A percentile compares a stretch with the other conserved stretches of the same genome.
phyloP scores from a whole-genome alignment of 2,888 invertebrate genomes.

The Amphipyra berbera region DNA sequence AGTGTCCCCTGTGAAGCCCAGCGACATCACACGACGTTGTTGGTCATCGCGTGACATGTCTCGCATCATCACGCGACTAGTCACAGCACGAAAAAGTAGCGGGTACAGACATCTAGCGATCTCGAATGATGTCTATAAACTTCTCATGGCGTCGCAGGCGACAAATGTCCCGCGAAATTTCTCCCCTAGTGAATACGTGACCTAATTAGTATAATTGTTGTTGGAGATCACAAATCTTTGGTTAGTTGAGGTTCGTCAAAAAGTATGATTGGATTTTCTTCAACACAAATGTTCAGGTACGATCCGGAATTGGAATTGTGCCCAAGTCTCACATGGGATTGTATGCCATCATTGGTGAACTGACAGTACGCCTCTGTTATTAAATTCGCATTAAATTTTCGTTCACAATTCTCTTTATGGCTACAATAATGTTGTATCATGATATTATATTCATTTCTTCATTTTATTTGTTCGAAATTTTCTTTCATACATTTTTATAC shows the following conservation, averaged over 20 bases:
- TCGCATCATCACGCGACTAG: too few relatives aligned
- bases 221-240: slow-evolving; percentile 32
- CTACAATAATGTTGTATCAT: neutral
- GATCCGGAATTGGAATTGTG: slow-evolving; percentile 39
- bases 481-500: neutral
- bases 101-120: too few relatives aligned
- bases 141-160: too few relatives aligned
- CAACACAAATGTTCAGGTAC: slow-evolving; percentile 16
- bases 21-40: too few relatives aligned
- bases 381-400: neutral
- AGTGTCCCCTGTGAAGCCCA: too few relatives aligned
- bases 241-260: slow-evolving; percentile 27
- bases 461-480: slow-evolving; percentile 11
- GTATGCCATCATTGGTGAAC: slow-evolving; percentile 5
- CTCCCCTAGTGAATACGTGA: neutral
- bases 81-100: too few relatives aligned
- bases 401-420: neutral
- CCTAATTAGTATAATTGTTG: slow-evolving; percentile 15
- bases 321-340: slow-evolving; percentile 21
- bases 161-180: too few relatives aligned
- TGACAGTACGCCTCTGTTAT: neutral
- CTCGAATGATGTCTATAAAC: too few relatives aligned
- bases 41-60: too few relatives aligned
- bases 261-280: slow-evolving; percentile 36
- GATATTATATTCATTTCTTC: neutral